Evolutionary conservation across 2,888 invertebrate species (phyloP).

Genomic region (Mechanitis messenoides): DNA sequence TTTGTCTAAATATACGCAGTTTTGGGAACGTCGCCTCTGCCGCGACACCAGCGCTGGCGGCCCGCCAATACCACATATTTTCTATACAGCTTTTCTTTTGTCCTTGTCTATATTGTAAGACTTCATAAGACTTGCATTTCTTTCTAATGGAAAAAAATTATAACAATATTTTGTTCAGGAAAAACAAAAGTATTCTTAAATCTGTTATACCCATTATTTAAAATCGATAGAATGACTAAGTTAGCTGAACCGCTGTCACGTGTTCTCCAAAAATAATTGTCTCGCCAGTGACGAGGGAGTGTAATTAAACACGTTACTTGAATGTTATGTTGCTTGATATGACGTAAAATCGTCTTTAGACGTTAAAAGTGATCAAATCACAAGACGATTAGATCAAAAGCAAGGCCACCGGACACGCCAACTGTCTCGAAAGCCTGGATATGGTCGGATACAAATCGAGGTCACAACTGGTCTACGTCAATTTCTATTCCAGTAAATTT

Average conservation of each 20-base stretch:
- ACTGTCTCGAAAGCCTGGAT: conserved; percentile 44
- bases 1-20: conserved; percentile 77
- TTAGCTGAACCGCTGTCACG: conserved; percentile 42
- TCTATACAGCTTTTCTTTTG: conserved; percentile 60
- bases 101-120: conserved; percentile 40
- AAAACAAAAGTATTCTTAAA: background rate
- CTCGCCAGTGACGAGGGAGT: conserved; percentile 40
- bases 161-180: background rate
- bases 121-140: conserved; percentile 1
- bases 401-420: conserved; percentile 47
- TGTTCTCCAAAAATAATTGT: conserved; percentile 55
- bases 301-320: conserved; percentile 44
- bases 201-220: background rate
- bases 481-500: conserved; percentile 55
- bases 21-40: conserved; percentile 72
- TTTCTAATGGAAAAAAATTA: background rate
- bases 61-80: conserved; percentile 62
- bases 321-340: conserved; percentile 34
- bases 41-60: conserved; percentile 68
- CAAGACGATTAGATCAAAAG: conserved; percentile 51
- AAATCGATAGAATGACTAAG: conserved; percentile 24
- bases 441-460: conserved; percentile 55
- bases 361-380: background rate
- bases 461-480: conserved; percentile 59
- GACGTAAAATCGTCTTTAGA: background rate